phyloP scores from a whole-genome alignment of 2,113 vertebrate species.

The Centropus bengalensis region DNA sequence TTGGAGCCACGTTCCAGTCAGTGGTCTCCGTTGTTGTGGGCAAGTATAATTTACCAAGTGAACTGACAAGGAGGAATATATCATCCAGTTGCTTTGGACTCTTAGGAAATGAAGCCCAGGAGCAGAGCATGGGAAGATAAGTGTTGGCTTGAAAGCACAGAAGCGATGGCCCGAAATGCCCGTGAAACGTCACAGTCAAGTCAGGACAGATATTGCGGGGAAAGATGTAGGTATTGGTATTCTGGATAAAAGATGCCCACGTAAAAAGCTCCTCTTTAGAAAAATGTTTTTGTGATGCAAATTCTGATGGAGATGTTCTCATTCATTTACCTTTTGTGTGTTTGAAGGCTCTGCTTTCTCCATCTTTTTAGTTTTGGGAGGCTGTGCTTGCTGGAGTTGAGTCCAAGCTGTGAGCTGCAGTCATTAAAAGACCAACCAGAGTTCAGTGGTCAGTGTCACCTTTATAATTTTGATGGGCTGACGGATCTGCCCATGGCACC shows the following conservation, averaged over 20 bases:
- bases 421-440: background rate
- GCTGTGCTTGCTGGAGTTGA: background rate
- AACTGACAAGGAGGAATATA: background rate
- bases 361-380: background rate
- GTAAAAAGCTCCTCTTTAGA: background rate
- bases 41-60: background rate
- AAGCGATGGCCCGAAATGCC: background rate
- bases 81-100: background rate
- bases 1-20: background rate
- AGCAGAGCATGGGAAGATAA: background rate
- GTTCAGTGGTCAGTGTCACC: background rate
- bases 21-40: background rate
- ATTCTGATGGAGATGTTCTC: background rate
- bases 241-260: background rate
- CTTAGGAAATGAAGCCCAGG: background rate
- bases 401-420: background rate
- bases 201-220: background rate
- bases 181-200: background rate
- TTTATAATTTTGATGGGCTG: background rate
- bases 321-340: background rate
- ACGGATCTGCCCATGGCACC: background rate
- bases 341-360: background rate
- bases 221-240: background rate
- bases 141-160: background rate
- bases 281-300: background rate